Base-by-base conservation (phyloP, 2,888 invertebrate genomes). In the Noctua pronuba region DNA sequence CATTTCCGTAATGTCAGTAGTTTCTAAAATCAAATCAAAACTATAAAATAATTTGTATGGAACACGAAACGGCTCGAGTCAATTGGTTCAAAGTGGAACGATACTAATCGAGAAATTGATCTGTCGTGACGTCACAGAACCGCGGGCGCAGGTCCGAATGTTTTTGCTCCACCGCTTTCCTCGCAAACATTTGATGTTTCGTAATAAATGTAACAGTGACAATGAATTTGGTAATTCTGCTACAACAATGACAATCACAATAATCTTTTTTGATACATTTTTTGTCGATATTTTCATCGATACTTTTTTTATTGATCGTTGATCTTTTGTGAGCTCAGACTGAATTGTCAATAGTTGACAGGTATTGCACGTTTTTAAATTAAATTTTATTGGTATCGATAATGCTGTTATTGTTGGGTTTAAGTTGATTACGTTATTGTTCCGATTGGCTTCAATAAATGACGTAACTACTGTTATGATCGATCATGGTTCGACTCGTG, bases 101-200 rank as follows among this genome's bases (percentile, higher is more conserved):
- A 58, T 86, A 76, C 85, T 75, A 86, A 89, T 90, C 88, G 89
- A 90, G 91, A 91, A 91, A 92, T 90, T 86, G 89, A 87, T 84
- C 88, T 77, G 82, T 86, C 84, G 82, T 90, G 88, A 89, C 90
- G 91, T 91, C 88, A 89, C 87, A 74, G 82, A 77, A 72, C 77
- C 70, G 79, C 80, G 18, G 73, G 62, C 80, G 66, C 64, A 71
- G 70, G 70, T 80, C 68, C 71, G 68, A 69, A 69, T 84, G 88
- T 89, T 89, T 92, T 87, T 85, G 85, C 78, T 80, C 83, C 87
- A 92, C 89, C 91, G 89, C 94, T 93, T 93, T 93, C 93, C 90
- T 90, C 85, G 79, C 88, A 89, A 89, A 89, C 80, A 88, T 89
- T 90, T 79, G 80, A 58, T 72, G 89, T 93, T 92, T 89, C 91